Conservation (phyloP, 2,888 invertebrate genomes). For the Phortica magna region DNA sequence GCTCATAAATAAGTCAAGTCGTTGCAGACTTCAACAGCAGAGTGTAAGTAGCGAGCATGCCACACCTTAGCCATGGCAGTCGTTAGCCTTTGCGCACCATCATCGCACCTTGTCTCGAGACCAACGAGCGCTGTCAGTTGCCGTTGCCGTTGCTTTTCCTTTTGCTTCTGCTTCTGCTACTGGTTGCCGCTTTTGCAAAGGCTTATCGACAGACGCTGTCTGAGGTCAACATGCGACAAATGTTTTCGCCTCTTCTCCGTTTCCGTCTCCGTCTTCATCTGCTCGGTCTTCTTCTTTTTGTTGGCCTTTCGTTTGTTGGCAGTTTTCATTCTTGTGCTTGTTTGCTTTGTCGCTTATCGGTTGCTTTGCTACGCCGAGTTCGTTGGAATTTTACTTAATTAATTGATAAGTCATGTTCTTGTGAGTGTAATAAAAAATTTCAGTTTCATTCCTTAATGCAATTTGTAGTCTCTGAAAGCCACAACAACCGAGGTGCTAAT, state of each 20-base stretch:
- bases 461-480: slow-evolving; percentile 29
- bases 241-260: slow-evolving; percentile 4
- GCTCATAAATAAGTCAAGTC: slow-evolving; percentile 32
- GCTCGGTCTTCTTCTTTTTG: background rate
- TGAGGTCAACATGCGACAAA: slow-evolving; percentile 26
- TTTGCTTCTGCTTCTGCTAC: background rate
- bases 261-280: background rate
- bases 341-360: background rate
- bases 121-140: too few species aligned
- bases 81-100: background rate
- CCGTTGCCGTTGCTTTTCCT: background rate
- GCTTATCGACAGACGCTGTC: background rate
- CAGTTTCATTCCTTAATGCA: slow-evolving; percentile 42
- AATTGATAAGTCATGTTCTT: slow-evolving; percentile 62
- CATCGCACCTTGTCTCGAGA: too few species aligned
- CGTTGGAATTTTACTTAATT: slow-evolving; percentile 53
- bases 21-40: background rate
- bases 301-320: background rate
- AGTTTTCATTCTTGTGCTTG: background rate
- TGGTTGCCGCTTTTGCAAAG: background rate
- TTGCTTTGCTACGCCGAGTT: background rate
- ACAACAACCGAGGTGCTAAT: slow-evolving; percentile 53
- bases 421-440: slow-evolving; percentile 30
- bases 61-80: slow-evolving; percentile 7
- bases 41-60: background rate